These are phyloP conservation scores for Rhopalosiphum maidis DNA, from an alignment of 1,140 invertebrate genomes.

Conservation along the genomic window DNA sequence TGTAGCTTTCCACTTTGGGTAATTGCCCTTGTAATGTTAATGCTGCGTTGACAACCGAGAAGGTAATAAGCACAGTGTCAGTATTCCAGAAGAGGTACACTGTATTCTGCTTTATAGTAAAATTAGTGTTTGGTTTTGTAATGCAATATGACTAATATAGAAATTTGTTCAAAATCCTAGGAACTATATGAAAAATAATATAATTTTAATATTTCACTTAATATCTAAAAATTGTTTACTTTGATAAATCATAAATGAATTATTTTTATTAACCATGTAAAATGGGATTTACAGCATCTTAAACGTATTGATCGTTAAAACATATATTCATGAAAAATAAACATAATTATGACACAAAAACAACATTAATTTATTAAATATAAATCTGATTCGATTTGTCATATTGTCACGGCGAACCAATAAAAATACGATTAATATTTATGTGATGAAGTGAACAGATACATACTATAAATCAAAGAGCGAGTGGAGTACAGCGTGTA, in stretches of 20 bases:
- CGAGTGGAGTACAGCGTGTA: not conserved
- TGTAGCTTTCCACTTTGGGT: not conserved
- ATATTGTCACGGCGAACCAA: not conserved
- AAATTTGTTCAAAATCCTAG: not conserved
- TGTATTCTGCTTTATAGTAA: not conserved
- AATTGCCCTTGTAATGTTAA: conserved; percentile 2
- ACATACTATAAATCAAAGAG: not conserved
- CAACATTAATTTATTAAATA: not conserved
- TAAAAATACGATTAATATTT: not conserved
- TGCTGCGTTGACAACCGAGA: not conserved
- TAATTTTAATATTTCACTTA: not conserved
- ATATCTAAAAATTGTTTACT: not conserved
- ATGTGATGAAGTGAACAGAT: not conserved
- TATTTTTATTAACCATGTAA: not conserved
- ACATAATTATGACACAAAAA: not conserved
- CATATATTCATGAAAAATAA: not conserved
- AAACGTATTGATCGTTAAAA: not conserved
- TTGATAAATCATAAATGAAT: not conserved
- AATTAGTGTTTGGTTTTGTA: not conserved
- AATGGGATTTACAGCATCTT: not conserved
- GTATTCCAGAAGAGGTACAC: not conserved
- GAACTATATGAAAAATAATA: not conserved
- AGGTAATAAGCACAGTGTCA: not conserved
- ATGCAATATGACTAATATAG: not conserved
- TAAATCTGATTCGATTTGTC: not conserved